phyloP scores from a whole-genome alignment of 2,113 vertebrate genomes.

The Chionomys nivalis region DNA sequence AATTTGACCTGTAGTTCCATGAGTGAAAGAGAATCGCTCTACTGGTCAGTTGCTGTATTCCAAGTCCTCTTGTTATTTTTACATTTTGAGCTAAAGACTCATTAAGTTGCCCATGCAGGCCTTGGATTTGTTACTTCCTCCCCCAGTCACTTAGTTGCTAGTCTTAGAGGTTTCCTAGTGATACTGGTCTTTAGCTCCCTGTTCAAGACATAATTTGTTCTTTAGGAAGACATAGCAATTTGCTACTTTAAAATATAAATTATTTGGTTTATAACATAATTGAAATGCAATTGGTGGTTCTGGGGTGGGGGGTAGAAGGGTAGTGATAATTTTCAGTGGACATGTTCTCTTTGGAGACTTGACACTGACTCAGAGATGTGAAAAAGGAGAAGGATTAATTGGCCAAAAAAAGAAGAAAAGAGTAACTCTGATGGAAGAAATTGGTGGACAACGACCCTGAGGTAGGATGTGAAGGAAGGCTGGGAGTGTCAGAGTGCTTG shows the following conservation, averaged over 20 bases:
- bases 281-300: not conserved
- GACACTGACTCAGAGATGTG: not conserved
- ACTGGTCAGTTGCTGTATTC: not conserved
- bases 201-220: conserved; percentile 15
- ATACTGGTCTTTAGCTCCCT: not conserved
- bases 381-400: conserved; percentile 47
- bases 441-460: not conserved
- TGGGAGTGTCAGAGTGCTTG: not conserved
- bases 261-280: conserved; percentile 47
- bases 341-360: not conserved
- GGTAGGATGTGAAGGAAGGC: not conserved
- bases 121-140: not conserved
- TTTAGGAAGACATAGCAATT: not conserved
- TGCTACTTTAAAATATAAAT: conserved; percentile 47
- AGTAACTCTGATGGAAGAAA: conserved; percentile 3
- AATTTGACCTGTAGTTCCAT: not conserved
- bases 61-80: not conserved
- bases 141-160: not conserved
- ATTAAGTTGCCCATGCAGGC: not conserved
- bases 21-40: too few relatives aligned
- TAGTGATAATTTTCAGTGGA: not conserved
- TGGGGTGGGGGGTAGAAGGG: not conserved
- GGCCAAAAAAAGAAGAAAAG: conserved; percentile 13
- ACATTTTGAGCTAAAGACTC: not conserved
- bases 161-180: not conserved